These are phyloP conservation scores for Ditula angustiorana DNA, from an alignment of 2,888 invertebrate genomes.

Conservation along the genomic window DNA sequence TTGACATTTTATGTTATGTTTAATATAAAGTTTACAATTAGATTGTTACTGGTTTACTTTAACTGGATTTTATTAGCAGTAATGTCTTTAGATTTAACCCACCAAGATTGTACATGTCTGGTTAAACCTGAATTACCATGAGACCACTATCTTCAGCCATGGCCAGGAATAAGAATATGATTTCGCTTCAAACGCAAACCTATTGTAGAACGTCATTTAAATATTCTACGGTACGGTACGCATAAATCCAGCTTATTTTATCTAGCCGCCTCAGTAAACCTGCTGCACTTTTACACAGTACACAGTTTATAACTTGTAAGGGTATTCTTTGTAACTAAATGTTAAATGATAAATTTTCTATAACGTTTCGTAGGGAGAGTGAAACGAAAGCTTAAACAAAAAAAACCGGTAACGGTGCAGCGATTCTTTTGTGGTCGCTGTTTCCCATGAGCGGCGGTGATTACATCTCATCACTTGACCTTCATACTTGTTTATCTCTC, in stretches of 20 bases:
- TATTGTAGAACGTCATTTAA: slow-evolving; percentile 9
- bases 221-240: slow-evolving; percentile 12
- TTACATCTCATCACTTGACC: too few relatives aligned
- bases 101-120: background rate
- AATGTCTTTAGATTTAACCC: background rate
- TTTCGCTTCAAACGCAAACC: slow-evolving; percentile 8
- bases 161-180: slow-evolving; percentile 16
- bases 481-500: too few relatives aligned
- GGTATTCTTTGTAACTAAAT: too few relatives aligned
- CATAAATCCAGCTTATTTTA: slow-evolving; percentile 8
- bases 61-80: background rate
- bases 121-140: background rate
- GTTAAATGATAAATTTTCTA: too few relatives aligned
- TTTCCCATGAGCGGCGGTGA: too few relatives aligned
- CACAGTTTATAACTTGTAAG: background rate
- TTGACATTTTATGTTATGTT: too few relatives aligned
- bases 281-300: background rate
- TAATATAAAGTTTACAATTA: too few relatives aligned
- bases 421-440: too few relatives aligned
- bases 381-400: too few relatives aligned
- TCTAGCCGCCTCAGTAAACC: slow-evolving; percentile 9
- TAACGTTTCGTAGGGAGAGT: too few relatives aligned
- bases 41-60: too few relatives aligned
- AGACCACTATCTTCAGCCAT: background rate
- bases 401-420: too few relatives aligned